Conservation (phyloP, 2,113 vertebrate species). For the Ceratotherium simum region DNA sequence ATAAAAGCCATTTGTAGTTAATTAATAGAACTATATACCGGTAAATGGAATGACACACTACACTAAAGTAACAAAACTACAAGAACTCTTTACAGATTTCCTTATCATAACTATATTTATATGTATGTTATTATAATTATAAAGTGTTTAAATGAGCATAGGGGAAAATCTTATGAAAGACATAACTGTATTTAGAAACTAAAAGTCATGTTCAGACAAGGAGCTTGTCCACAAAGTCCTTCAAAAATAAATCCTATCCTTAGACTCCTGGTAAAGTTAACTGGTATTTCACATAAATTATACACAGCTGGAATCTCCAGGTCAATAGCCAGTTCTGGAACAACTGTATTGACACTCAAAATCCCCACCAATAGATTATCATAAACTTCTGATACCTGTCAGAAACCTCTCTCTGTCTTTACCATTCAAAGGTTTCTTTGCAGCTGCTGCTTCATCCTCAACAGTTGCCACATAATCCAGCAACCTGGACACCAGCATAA, state of each 20-base stretch:
- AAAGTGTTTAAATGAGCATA: not conserved
- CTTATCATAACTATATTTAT: not conserved
- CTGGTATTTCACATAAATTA: conserved; percentile 49
- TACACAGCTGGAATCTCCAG: conserved; percentile 48
- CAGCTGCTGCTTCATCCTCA: conserved; percentile 96
- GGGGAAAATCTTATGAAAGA: not conserved
- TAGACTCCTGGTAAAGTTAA: not conserved
- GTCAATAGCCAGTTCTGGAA: conserved; percentile 51
- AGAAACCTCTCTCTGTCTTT: conserved; percentile 95
- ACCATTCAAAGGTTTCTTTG: conserved; percentile 95
- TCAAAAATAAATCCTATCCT: conserved; percentile 41
- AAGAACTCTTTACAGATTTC: not conserved
- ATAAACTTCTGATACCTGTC: conserved; percentile 89
- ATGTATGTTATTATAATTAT: not conserved
- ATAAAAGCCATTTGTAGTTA: not conserved
- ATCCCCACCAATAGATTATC: conserved; percentile 62
- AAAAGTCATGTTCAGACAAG: not conserved
- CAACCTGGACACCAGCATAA: conserved; percentile 98
- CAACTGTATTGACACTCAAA: conserved; percentile 46
- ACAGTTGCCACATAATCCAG: conserved; percentile 98
- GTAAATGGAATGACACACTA: not conserved
- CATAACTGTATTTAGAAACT: not conserved
- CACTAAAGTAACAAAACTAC: not conserved
- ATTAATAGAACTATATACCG: not conserved
- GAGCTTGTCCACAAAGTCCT: not conserved